Percentiles rank a stretch among this genome's conserved stretches.
Conservation (phyloP, 2,113 vertebrate genomes). For the Boulengerochromis microlepis region DNA sequence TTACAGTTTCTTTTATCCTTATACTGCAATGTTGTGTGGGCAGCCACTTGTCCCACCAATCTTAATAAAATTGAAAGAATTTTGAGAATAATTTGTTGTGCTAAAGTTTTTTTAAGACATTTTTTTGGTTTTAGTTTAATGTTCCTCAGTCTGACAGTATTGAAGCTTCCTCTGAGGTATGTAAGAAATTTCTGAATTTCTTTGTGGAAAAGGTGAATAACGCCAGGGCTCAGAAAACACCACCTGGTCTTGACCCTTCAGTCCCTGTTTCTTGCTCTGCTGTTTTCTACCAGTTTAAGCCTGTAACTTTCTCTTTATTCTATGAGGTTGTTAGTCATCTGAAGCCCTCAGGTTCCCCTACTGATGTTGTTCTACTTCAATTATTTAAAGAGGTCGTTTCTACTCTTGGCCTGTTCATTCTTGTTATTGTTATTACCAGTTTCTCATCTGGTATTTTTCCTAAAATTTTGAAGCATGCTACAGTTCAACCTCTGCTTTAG, state of each 20-base stretch:
- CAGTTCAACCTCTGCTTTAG: neutral
- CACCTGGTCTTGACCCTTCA: neutral
- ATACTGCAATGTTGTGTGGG: neutral
- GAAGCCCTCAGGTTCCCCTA: neutral
- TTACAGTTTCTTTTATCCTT: neutral
- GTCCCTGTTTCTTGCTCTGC: neutral
- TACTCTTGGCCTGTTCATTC: neutral
- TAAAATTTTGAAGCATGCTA: neutral
- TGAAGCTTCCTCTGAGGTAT: neutral
- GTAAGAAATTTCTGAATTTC: neutral
- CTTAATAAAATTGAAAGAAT: neutral
- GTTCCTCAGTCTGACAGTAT: neutral
- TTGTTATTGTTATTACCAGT: neutral
- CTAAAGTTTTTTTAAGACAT: neutral
- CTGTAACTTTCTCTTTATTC: neutral
- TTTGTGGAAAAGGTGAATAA: neutral
- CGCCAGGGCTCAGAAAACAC: neutral
- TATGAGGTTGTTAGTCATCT: neutral
- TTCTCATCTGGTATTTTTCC: neutral
- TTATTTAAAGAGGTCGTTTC: neutral
- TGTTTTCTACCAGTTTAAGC: neutral
- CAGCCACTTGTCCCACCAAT: neutral
- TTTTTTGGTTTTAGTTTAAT: neutral
- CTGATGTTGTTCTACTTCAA: neutral
- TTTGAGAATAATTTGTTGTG: neutral